A percentile compares a stretch with the other conserved stretches of the same genome.
Evolutionary conservation across 2,888 invertebrate species (phyloP).

Genomic region (Pristionchus maxplancki): DNA sequence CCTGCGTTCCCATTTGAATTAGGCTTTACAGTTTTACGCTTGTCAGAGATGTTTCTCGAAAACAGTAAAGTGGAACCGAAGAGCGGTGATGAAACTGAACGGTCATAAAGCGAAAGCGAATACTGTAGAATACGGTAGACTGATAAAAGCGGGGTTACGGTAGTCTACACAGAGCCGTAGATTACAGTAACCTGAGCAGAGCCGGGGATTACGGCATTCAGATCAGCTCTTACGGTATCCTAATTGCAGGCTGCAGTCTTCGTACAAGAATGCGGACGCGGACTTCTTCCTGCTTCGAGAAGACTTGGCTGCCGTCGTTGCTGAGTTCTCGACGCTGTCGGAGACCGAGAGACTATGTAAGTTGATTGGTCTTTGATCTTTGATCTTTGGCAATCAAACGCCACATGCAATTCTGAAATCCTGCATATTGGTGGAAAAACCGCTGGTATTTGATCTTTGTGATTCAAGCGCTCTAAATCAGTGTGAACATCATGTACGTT

Average conservation of each 20-base stretch:
- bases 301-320: constrained; percentile 57
- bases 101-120: background rate
- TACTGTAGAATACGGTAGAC: background rate
- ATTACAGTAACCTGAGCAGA: background rate
- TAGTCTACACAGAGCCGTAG: background rate
- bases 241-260: constrained; percentile 55
- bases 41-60: background rate
- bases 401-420: too few species aligned
- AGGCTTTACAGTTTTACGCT: background rate
- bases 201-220: background rate
- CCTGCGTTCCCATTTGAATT: background rate
- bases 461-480: too few species aligned
- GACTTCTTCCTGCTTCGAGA: constrained; percentile 58
- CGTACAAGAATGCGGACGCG: constrained; percentile 56
- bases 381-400: background rate
- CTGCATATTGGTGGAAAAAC: too few species aligned
- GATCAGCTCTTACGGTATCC: background rate
- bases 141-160: background rate
- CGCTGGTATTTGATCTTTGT: too few species aligned
- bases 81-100: background rate
- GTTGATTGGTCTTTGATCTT: constrained; percentile 7
- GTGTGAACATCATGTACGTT: too few species aligned
- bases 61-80: background rate
- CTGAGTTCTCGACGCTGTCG: constrained; percentile 55
- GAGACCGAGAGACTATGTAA: constrained; percentile 42